phyloP scores from a whole-genome alignment of 2,888 invertebrate genomes.

The Ophioninae sp. region DNA sequence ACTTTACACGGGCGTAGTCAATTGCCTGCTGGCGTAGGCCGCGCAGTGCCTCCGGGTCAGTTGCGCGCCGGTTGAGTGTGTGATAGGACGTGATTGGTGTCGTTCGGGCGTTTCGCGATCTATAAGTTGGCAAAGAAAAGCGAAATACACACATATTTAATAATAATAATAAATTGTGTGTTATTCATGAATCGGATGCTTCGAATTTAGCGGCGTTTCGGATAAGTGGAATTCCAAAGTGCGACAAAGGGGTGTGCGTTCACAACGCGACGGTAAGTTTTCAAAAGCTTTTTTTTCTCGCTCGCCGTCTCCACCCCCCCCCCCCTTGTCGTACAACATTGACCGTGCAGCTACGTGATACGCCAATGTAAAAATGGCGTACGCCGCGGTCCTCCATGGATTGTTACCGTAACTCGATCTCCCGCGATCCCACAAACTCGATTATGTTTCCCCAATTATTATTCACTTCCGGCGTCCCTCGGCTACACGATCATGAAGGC shows the following conservation, averaged over 20 bases:
- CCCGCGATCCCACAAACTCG: conserved; percentile 1
- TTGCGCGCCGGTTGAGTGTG: conserved; percentile 80
- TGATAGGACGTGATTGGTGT: conserved; percentile 67
- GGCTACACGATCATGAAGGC: too few species aligned
- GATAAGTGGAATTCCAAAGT: conserved; percentile 70
- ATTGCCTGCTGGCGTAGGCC: conserved; percentile 62
- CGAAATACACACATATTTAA: conserved; percentile 50
- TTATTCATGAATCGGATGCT: conserved; percentile 46
- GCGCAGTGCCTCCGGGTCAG: conserved; percentile 70
- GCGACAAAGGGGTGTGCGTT: conserved; percentile 71
- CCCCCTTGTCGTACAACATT: conserved; percentile 53
- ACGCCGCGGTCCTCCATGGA: conserved; percentile 46
- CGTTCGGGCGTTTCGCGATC: conserved; percentile 8
- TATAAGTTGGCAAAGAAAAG: conserved; percentile 19
- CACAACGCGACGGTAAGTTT: conserved; percentile 74
- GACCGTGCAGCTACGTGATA: conserved; percentile 65
- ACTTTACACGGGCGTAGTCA: conserved; percentile 72
- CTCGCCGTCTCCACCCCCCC: conserved; percentile 47
- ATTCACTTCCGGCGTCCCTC: not conserved
- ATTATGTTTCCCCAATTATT: conserved; percentile 2
- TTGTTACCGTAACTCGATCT: conserved; percentile 13
- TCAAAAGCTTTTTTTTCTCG: conserved; percentile 25
- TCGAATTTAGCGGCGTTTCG: conserved; percentile 70
- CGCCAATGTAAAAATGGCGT: conserved; percentile 77
- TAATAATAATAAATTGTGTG: conserved; percentile 61